Evolutionary conservation across 2,888 invertebrate genomes (phyloP), one percentile per base, ranked within the genome.

Genomic region (Sphecodes monilicornis): DNA sequence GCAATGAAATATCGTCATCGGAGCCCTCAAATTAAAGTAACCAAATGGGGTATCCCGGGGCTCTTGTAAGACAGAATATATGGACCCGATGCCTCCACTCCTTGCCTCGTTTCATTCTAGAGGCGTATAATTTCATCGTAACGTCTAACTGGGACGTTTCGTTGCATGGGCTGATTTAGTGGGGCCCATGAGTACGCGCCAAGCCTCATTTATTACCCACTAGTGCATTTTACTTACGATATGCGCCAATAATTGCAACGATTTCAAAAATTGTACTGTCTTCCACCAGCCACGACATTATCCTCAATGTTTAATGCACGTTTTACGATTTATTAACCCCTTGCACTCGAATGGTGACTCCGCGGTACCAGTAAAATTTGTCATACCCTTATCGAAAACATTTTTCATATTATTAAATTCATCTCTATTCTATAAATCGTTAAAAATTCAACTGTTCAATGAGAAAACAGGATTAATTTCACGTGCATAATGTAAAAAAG

Each of bases 11-110:
- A 91, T 91, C 86, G 85, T 90, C 71, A 85, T 88, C 87, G 83
- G 74, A 86, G 88, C 82, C 78, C 88, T 84, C 82, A 86, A 91
- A 91, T 91, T 91, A 91, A 91, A 89, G 87, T 85, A 90, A 86
- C 88, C 86, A 84, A 78, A 76, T 85, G 84, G 82, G 81, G 76
- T 85, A 78, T 86, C 85, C 90, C 77, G 84, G 83, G 82, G 88
- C 80, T 71, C 72, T 78, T 73, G 64, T 81, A 75, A 86, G 75
- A 75, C 43, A 76, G 75, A 77, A 90, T 88, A 85, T 85, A 85
- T 82, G 86, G 73, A 68, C 57, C 78, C 76, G 64, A 72, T 66
- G 46, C 46, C 57, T 72, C 82, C 78, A 36, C 66, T 73, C 29
- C 43, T 68, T 64, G 26, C 54, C 41, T 72, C 46, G 50, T 36